Conservation (phyloP, 1,140 invertebrate genomes). For the Eufriesea mexicana region DNA sequence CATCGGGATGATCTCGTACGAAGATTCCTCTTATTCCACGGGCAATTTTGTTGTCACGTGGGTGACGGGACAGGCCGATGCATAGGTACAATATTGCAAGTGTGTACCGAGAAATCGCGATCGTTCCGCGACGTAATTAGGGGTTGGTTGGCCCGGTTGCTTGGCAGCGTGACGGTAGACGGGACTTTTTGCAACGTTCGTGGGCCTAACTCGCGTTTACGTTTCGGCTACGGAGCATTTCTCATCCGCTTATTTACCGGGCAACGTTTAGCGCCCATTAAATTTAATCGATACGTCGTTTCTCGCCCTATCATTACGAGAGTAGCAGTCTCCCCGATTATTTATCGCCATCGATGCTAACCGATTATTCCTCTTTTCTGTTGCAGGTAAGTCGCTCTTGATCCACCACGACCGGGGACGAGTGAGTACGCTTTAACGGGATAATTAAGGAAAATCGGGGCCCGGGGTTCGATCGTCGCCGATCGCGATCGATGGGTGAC, state of each 20-base stretch:
- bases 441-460: neutral
- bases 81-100: neutral
- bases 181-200: no score
- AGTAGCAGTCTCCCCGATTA: no score
- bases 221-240: no score
- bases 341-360: neutral
- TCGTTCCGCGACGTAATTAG: neutral
- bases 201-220: no score
- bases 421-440: neutral
- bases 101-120: neutral
- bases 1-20: neutral
- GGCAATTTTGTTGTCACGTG: neutral
- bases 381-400: constrained; percentile 3
- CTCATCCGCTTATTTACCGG: no score
- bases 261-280: no score
- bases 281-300: neutral
- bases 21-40: no score
- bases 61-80: no score
- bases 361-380: neutral
- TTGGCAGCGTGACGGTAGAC: no score
- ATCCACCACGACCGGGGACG: neutral
- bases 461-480: neutral
- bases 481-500: neutral
- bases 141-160: no score
- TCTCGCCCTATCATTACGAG: neutral